phyloP scores from a whole-genome alignment of 2,797 vertebrate genomes.

The Microhierax caerulescens region DNA sequence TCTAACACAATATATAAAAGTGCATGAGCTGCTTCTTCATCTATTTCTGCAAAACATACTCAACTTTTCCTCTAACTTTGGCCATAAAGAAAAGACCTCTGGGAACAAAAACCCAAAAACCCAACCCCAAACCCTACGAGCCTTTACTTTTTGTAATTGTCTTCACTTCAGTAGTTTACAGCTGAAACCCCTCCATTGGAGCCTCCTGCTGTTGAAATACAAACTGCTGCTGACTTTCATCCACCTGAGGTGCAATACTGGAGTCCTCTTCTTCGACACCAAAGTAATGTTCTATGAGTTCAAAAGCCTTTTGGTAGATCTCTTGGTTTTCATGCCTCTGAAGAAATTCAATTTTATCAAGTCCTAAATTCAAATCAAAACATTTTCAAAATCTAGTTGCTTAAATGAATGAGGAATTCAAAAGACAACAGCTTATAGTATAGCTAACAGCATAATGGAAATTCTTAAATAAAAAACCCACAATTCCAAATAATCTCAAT shows the following conservation, averaged over 20 bases:
- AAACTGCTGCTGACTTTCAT: constrained; percentile 89
- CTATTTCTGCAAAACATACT: constrained; percentile 56
- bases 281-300: constrained; percentile 88
- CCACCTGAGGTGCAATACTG: constrained; percentile 87
- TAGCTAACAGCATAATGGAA: not conserved
- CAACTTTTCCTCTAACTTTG: constrained; percentile 31
- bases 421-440: not conserved
- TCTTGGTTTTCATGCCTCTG: constrained; percentile 91
- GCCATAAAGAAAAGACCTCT: constrained; percentile 36
- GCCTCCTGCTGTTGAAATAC: constrained; percentile 89
- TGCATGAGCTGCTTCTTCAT: constrained; percentile 67
- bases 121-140: not conserved
- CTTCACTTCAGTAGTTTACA: constrained; percentile 53
- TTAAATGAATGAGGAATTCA: not conserved
- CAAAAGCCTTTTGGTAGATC: constrained; percentile 89
- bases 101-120: not conserved
- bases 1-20: constrained; percentile 68
- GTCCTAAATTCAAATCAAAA: constrained; percentile 73
- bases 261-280: constrained; percentile 88
- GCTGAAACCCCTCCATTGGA: constrained; percentile 89
- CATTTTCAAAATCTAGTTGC: not conserved
- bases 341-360: constrained; percentile 90
- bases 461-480: not conserved
- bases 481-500: not conserved
- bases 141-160: constrained; percentile 6